These are phyloP conservation scores for Melinaea menophilus DNA, from an alignment of 2,888 invertebrate species.

Conservation along the genomic window DNA sequence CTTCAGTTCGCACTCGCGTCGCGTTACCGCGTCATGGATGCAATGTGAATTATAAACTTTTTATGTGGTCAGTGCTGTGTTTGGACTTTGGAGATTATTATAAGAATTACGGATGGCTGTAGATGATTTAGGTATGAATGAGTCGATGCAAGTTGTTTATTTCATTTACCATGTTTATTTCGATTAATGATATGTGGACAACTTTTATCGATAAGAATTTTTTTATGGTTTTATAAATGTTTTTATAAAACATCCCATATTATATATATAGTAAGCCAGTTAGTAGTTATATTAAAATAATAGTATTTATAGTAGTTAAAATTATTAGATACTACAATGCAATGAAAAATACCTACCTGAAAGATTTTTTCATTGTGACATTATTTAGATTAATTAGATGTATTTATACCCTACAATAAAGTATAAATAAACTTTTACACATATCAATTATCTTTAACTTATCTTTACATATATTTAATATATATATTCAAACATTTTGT, in stretches of 20 bases:
- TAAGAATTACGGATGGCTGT: conserved; percentile 25
- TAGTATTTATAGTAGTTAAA: too few relatives aligned
- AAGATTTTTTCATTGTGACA: too few relatives aligned
- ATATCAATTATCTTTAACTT: too few relatives aligned
- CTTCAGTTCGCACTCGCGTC: conserved; percentile 41
- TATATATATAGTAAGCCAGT: too few relatives aligned
- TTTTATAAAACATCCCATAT: neutral
- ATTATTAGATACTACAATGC: too few relatives aligned
- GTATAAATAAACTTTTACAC: too few relatives aligned
- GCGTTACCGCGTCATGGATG: conserved; percentile 30
- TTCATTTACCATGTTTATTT: neutral
- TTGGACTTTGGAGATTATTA: conserved; percentile 7
- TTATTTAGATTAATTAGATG: too few relatives aligned
- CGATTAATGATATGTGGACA: neutral
- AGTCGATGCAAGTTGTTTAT: neutral
- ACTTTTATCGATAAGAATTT: neutral
- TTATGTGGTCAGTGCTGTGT: conserved; percentile 18
- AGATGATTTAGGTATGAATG: conserved; percentile 27
- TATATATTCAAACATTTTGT: too few relatives aligned
- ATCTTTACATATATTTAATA: too few relatives aligned
- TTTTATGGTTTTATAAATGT: neutral
- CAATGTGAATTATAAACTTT: conserved; percentile 30
- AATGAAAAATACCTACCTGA: too few relatives aligned
- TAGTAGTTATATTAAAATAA: too few relatives aligned
- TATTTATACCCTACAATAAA: too few relatives aligned